Base-by-base conservation (phyloP, 2,113 vertebrate genomes). In the Hydrochoerus hydrochaeris region DNA sequence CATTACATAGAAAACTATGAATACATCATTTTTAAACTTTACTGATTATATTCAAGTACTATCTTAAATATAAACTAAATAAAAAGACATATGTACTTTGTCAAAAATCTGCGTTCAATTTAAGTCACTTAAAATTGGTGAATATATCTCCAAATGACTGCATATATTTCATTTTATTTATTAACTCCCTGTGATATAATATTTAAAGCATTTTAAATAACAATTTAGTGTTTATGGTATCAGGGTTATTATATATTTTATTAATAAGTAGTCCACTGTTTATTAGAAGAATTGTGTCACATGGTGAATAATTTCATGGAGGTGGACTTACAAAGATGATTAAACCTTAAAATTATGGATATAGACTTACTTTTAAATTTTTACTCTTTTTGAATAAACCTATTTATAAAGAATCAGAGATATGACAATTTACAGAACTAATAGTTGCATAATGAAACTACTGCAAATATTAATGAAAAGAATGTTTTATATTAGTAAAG, bases 231-330 rank as follows among this genome's bases (percentile, higher is more conserved):
- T 90, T 8, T 44, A 28, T 84, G 32, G 20, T 57, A 92, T 5
- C 78, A 81, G 41, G 71, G 6, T 16, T 65, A 89, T 54, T 58
- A 16, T 28, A 35, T 92, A 19, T 95, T 92, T 97, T 91, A 77
- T 97, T 87, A 96, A 85, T 85, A 85, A 77, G 0, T 82, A 75
- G 22, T n/a, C 16, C 11, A 81, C 90, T 83, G 35, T 88, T 97
- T 88, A 52, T 82, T 85, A 90, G 17, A 81, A 94, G 44, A 91
- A 78, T 58, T 78, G 63, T 69, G 62, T 87, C 24, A 92, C 16
- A 90, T 1, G 71, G 46, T 71, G 32, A 95, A 71, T 90, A 62
- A 87, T 57, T 93, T 95, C 54, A 75, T 91, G 28, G 67, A 1
- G 0, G 0, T 84, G 41, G 38, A 60, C 1, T 54, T 69, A 83